phyloP scores from a whole-genome alignment of 2,888 invertebrate species.

The Tenthredo distinguenda region DNA sequence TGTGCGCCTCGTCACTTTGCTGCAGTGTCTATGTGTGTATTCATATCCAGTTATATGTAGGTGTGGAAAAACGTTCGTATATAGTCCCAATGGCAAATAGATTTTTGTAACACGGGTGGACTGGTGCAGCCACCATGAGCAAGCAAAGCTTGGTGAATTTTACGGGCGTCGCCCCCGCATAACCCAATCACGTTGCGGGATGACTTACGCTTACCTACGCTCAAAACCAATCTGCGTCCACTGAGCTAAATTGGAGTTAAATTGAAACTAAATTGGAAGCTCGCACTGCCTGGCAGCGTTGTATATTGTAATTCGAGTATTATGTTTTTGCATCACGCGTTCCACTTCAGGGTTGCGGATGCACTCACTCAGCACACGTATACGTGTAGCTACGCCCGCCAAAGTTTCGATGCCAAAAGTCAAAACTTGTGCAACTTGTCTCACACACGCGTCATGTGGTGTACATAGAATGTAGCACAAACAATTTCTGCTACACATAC shows the following conservation, averaged over 20 bases:
- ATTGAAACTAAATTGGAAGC: slow-evolving; percentile 52
- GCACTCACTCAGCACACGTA: neutral
- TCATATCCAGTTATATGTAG: neutral
- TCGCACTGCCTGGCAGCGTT: neutral
- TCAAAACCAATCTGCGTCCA: slow-evolving; percentile 65
- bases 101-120: slow-evolving; percentile 29
- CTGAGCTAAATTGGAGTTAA: slow-evolving; percentile 64
- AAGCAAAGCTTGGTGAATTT: slow-evolving; percentile 59
- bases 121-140: slow-evolving; percentile 1
- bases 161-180: slow-evolving; percentile 63
- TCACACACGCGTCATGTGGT: neutral
- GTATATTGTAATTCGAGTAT: slow-evolving; percentile 45
- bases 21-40: neutral
- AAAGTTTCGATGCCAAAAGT: slow-evolving; percentile 2
- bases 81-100: slow-evolving; percentile 3
- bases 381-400: neutral
- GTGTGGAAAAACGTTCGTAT: neutral
- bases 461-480: neutral
- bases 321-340: slow-evolving; percentile 49
- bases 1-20: neutral
- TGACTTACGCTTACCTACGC: slow-evolving; percentile 63
- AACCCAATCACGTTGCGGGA: slow-evolving; percentile 65
- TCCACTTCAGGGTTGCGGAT: slow-evolving; percentile 25
- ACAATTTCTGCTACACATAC: neutral
- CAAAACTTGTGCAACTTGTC: slow-evolving; percentile 7